phyloP scores from a whole-genome alignment of 2,113 vertebrate species.

The Otus sunia region DNA sequence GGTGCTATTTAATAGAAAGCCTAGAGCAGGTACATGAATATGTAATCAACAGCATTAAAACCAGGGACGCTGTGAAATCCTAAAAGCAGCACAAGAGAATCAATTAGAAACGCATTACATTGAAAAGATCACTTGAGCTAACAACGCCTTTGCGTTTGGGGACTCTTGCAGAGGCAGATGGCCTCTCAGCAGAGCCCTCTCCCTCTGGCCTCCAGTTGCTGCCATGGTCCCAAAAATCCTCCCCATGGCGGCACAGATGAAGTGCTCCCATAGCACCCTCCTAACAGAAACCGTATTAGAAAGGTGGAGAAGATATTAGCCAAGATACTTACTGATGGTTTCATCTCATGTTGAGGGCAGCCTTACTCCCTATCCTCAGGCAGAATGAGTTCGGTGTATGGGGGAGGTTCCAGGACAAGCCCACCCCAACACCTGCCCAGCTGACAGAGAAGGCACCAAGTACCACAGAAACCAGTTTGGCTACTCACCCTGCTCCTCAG shows the following conservation, averaged over 20 bases:
- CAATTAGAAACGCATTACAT: not conserved
- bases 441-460: not conserved
- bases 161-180: not conserved
- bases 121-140: not conserved
- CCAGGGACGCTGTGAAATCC: not conserved
- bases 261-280: not conserved
- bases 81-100: not conserved
- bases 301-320: not conserved
- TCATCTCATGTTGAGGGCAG: not conserved
- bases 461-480: not conserved
- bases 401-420: not conserved
- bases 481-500: not conserved
- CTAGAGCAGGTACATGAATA: not conserved
- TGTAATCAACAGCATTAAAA: not conserved
- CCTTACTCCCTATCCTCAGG: not conserved
- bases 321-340: not conserved
- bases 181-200: not conserved
- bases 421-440: not conserved
- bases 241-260: accelerated
- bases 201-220: not conserved
- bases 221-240: not conserved
- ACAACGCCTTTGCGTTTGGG: not conserved
- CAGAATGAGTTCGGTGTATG: not conserved
- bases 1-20: not conserved
- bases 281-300: not conserved